Evolutionary conservation across 1,140 invertebrate species (phyloP), one percentile per base, ranked within the genome.

Genomic region (Ylistrum balloti): DNA sequence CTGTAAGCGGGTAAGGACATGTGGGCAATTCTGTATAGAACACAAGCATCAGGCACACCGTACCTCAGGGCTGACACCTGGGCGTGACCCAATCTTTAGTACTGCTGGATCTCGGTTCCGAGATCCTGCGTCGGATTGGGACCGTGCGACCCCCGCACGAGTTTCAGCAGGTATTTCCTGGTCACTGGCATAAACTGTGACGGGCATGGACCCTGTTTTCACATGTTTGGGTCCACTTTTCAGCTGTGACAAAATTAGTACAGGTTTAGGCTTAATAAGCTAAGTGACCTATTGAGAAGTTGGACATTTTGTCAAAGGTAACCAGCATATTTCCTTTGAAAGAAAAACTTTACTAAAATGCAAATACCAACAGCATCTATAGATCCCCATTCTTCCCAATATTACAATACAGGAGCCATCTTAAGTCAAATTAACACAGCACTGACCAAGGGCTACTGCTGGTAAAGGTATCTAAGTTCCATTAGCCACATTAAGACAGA

Each of bases 71-170:
- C 56, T 74, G n/a, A 74, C 56, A n/a, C 56, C 56, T 28, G 56
- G 56, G 2, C 56, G 56, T n/a, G 56, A 74, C 56, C 56, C 56
- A 74, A 11, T 74, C 56, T 17, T 17, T 17, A 17, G 56, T 28
- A 28, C 3, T 9, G 1, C 56, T 17, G 56, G 56, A 74, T 74
- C 56, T 74, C 56, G 56, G 56, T 28, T 74, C 17, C 56, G 56
- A 74, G 56, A 74, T 17, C 56, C 56, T 74, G 56, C 56, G 56
- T 74, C 56, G 56, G 56, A 74, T n/a, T 74, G 56, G 56, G 56
- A 74, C 22, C 56, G 56, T n/a, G 56, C n/a, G n/a, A 74, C 56
- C n/a, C 56, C 56, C 2, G 56, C 56, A 28, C 56, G 56, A 28
- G 56, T 28, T 5, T 74, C 56, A 28, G 56, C 22, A 28, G 56